phyloP scores from a whole-genome alignment of 2,113 vertebrate species.

The Petrocephalus zakoni region DNA sequence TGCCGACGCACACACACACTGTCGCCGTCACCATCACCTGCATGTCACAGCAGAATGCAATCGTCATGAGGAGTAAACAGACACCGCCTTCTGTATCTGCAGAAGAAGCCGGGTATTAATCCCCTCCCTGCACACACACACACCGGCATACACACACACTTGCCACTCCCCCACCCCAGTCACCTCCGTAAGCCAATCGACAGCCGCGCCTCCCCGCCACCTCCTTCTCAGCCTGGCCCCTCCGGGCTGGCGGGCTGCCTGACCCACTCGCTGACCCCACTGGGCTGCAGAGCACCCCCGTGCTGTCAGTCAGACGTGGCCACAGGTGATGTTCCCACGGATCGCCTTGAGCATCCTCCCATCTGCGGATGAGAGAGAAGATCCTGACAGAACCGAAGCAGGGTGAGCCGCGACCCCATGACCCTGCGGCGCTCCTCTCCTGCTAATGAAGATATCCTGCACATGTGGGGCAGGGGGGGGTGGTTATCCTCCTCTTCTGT shows the following conservation, averaged over 20 bases:
- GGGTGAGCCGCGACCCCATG: background rate
- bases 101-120: background rate
- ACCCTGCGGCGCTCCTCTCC: background rate
- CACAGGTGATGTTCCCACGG: slow-evolving; percentile 16
- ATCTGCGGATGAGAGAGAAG: background rate
- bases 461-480: background rate
- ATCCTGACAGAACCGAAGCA: background rate
- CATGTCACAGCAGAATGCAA: background rate
- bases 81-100: background rate
- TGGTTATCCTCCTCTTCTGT: background rate
- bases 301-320: slow-evolving; percentile 22
- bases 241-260: background rate
- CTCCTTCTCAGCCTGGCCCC: background rate
- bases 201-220: background rate
- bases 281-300: background rate
- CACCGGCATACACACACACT: background rate
- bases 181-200: background rate
- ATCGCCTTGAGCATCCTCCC: slow-evolving; percentile 10
- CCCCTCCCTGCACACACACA: background rate
- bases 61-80: background rate
- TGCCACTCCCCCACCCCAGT: background rate
- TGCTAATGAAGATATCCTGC: slow-evolving; percentile 17
- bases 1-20: background rate
- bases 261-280: slow-evolving; percentile 9
- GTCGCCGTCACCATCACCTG: background rate